Base-by-base conservation (phyloP, 1,140 invertebrate genomes). In the Steinernema feltiae region DNA sequence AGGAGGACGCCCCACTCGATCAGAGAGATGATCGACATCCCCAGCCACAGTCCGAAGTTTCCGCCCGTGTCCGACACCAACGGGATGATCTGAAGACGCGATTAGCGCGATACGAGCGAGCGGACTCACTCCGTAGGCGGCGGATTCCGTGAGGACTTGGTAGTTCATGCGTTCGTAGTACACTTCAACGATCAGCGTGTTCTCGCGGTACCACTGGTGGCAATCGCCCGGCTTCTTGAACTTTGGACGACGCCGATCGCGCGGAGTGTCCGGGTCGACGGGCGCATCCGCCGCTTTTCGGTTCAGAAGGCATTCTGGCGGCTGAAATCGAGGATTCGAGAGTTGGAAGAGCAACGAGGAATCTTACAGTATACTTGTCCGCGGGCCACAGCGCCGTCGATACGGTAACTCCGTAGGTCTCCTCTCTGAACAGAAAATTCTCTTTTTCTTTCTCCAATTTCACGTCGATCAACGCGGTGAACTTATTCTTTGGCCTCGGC, bases 121-220 rank as follows among this genome's bases (percentile, higher is more conserved):
- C 3, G 41, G 24, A 77, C 78, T 72, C 71, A 81, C 80, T 24
- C 72, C 76, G 82, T 82, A 82, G 24, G 80, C 80, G 18, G 76
- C 74, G 1, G 74, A 79, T 75, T 82, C 80, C 17, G 71, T 74
- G 1, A 81, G 74, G 0, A 82, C 63, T 69, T 82, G 78, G 69
- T 77, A 81, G 69, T 81, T 80, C 80, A 80, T 82, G 53, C 77
- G 31, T 29, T 82, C 80, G 71, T 81, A 82, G 46, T 82, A 82
- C 30, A 82, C 72, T 35, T 82, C 80, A n/a, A 82, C 48, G 18
- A 82, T 71, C 18, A 82, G 76, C 1, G 80, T 82, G 73, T 82
- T 82, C 24, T 63, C 70, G 35, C 79, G 76, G 78, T 82, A 82
- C 76, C 80, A 82, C n/a, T 53, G 18, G 3, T 46, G 30, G 48